Base-by-base conservation (phyloP, 1,140 invertebrate species). In the Drosophila pseudoobscura region DNA sequence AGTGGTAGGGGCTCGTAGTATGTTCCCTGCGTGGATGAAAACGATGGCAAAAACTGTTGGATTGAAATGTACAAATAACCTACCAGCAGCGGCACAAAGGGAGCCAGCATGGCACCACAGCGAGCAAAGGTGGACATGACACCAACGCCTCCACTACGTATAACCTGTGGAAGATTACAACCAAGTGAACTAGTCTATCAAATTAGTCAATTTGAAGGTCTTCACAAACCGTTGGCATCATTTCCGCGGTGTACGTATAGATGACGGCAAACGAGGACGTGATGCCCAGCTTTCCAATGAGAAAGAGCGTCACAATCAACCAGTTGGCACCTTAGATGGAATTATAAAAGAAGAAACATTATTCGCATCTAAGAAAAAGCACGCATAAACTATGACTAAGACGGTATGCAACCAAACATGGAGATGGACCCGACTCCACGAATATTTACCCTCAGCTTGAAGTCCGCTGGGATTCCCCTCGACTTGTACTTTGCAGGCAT, bases 201-300 rank as follows among this genome's bases (percentile, higher is more conserved):
- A 7, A 17, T 3, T 29, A 3, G 11, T 13, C 3, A 2, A 3
- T 2, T 13, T 4, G 11, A 13, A 13, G 35, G 11, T 39, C 11
- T 13, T 4, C 7, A 71, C 93, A 74, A 20, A 93, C 92, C 6
- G 94, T 95, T 6, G 94, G 94, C 72, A 94, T 93, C 89, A 95
- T 92, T 92, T 95, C 94, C 2, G 94, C 93, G 5, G 94, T 94
- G 53, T 94, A 93, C 0, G 94, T 93, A 68, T 94, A 95, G 1
- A 94, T 91, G 7, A 94, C 92, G 4, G 93, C 93, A 77, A 95
- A 94, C 3, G 94, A 92, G 29, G 93, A 92, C 0, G 94, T 94
- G 13, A 94, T 94, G 4, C 93, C 93, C 65, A 94, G 91, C 88
- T 95, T 95, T 9, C 95, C 95, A 9, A 94, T 75, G 11, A 96